phyloP scores from a whole-genome alignment of 2,113 vertebrate species.

The Notarius quadriscutis region DNA sequence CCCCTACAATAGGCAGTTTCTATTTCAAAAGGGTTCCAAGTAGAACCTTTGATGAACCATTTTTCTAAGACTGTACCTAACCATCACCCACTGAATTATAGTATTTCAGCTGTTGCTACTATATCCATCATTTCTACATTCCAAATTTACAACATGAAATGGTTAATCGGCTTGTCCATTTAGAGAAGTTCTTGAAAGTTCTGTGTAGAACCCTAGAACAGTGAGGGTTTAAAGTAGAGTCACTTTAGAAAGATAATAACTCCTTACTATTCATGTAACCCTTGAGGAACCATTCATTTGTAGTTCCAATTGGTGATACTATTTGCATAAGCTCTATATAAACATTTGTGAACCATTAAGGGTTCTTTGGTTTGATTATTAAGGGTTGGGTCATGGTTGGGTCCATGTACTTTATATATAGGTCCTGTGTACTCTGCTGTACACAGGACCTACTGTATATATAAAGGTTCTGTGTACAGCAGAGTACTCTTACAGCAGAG shows the following conservation, averaged over 20 bases:
- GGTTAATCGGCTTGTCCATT: background rate
- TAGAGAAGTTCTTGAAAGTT: background rate
- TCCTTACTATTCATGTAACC: background rate
- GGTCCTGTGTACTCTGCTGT: background rate
- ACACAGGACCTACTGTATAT: background rate
- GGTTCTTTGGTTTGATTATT: background rate
- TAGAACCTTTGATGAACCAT: background rate
- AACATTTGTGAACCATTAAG: background rate
- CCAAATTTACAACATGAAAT: background rate
- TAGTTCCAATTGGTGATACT: background rate
- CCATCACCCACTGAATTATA: background rate
- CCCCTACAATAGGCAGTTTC: background rate
- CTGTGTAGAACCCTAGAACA: background rate
- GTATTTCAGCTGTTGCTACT: background rate
- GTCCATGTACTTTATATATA: no score
- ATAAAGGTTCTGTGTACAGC: background rate
- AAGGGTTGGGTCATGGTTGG: background rate
- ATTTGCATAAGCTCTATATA: background rate
- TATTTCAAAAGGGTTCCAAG: background rate
- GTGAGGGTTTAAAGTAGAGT: background rate
- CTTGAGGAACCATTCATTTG: background rate
- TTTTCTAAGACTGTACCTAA: background rate
- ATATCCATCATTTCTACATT: background rate
- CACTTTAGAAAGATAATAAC: background rate
- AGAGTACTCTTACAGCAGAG: background rate